Base-by-base conservation (phyloP, 2,113 vertebrate genomes). In the Bombycilla garrulus region DNA sequence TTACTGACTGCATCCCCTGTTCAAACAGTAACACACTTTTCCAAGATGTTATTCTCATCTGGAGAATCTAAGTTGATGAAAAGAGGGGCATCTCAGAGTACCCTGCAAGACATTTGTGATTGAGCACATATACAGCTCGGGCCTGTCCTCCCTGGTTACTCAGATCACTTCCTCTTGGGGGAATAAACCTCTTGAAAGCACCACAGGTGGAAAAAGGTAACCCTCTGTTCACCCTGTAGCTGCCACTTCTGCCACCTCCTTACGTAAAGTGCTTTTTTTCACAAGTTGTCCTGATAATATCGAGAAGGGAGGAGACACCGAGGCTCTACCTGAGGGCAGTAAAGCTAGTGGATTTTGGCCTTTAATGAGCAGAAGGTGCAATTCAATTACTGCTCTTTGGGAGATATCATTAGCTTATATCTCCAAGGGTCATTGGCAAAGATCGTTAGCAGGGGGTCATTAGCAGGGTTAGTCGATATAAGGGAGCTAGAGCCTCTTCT, bases 361-460 rank as follows among this genome's bases (percentile, higher is more conserved):
- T 84, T 53, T 94, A 95, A 93, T 90, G 82, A 96, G 64, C 31
- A 94, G 60, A 79, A 73, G 74, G 76, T 90, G 78, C 78, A 88
- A 70, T 97, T 90, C 87, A 93, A 73, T 83, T 94, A 78, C 50
- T 86, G 47, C 70, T 94, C 6, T 0, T 92, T 86, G 91, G 76
- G 62, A 81, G 40, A 40, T 90, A 90, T 95, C 92, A 93, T 96
- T 96, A 96, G 82, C 85, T 83, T 53, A 1, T 90, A 35, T 65
- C 93, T 92, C 80, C 72, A 88, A 81, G 86, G 92, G 64, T 83
- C 90, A 95, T 74, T 95, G 76, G 60, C 44, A 94, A 71, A 64
- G 76, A 88, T 90, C 82, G 78, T 94, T 96, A 96, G 93, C 33
- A 86, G 87, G 58, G 36, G 29, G 33, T 94, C 90, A 78, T 96